A percentile compares a stretch with the other conserved stretches of the same genome.
Conservation (phyloP, 2,797 vertebrate species). For the Dipus sagitta region DNA sequence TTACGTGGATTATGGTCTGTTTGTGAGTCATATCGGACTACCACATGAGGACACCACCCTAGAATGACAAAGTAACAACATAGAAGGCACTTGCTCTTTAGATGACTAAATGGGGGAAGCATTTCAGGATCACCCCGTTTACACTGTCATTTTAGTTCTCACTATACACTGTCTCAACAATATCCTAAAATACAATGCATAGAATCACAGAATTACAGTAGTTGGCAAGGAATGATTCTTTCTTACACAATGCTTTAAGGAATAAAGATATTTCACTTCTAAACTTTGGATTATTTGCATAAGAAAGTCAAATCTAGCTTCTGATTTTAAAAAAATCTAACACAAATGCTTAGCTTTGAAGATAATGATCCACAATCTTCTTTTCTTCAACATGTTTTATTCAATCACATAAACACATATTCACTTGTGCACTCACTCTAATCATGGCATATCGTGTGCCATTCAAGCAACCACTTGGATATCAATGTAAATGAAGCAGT, state of each 20-base stretch:
- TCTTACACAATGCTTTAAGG: background rate
- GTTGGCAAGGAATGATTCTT: slow-evolving; percentile 12
- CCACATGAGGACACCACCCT: background rate
- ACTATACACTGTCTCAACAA: background rate
- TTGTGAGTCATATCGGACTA: background rate
- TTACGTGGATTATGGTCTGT: background rate
- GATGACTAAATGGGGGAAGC: background rate
- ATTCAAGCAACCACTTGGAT: background rate
- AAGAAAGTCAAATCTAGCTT: slow-evolving; percentile 25
- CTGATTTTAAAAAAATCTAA: background rate
- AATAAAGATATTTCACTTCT: background rate
- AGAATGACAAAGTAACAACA: background rate
- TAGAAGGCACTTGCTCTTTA: background rate
- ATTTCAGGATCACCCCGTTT: background rate
- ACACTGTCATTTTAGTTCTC: background rate
- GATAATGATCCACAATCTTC: background rate
- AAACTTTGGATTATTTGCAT: background rate
- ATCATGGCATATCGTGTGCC: background rate
- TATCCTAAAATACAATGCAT: background rate
- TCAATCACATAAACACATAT: background rate
- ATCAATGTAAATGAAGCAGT: background rate
- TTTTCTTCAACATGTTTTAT: background rate
- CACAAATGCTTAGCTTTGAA: background rate
- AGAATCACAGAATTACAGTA: background rate
- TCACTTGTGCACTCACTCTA: background rate